A percentile compares a stretch with the other conserved stretches of the same genome.
phyloP scores from a whole-genome alignment of 2,113 vertebrate species.

The Zosterops japonicus region DNA sequence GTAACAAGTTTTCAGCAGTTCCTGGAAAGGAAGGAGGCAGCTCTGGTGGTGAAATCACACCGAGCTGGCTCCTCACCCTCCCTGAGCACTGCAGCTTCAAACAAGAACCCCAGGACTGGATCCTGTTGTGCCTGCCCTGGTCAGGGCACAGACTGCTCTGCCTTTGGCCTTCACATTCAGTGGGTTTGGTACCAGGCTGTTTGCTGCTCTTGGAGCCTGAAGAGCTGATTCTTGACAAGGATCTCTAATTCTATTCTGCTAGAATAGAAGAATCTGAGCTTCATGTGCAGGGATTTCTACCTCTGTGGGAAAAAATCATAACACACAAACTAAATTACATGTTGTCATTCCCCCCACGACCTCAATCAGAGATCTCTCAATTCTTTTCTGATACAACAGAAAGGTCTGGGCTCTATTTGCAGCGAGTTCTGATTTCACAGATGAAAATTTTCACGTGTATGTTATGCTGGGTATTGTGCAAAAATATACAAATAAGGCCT shows the following conservation, averaged over 20 bases:
- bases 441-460: neutral
- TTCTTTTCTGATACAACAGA: neutral
- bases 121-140: neutral
- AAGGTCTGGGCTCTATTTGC: neutral
- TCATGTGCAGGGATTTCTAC: neutral
- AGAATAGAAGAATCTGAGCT: neutral
- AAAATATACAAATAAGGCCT: conserved; percentile 19
- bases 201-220: neutral
- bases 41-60: neutral
- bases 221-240: neutral
- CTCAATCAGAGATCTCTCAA: neutral
- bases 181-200: neutral
- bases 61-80: neutral
- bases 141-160: neutral
- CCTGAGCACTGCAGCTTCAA: neutral
- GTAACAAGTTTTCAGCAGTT: conserved; percentile 40
- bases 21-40: conserved; percentile 16
- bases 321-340: accelerated
- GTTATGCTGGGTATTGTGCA: neutral
- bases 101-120: neutral
- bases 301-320: neutral
- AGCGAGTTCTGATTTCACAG: neutral
- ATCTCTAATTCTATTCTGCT: neutral
- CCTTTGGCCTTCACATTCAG: neutral
- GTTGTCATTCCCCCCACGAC: neutral